Evolutionary conservation across 1,140 invertebrate genomes (phyloP).

Genomic region (Drosophila auraria): DNA sequence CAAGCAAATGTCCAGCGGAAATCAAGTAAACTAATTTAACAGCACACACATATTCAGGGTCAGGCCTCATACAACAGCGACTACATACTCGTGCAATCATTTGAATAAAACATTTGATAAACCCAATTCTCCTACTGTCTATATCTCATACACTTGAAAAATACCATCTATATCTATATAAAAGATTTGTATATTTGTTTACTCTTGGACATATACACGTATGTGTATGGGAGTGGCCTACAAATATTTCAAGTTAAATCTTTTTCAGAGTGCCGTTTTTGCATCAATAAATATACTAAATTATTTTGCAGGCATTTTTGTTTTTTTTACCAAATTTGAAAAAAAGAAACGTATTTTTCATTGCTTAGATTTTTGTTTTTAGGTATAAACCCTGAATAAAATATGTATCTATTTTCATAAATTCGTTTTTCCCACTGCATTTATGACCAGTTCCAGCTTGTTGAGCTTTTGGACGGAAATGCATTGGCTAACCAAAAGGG

Average conservation of each 20-base stretch:
- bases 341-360: too few species aligned
- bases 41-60: conserved; percentile 2
- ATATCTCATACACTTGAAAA: background rate
- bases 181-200: background rate
- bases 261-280: too few species aligned
- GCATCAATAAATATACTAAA: too few species aligned
- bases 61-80: background rate
- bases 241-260: too few species aligned
- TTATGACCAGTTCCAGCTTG: conserved; percentile 31
- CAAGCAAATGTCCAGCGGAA: conserved; percentile 43
- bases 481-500: conserved; percentile 52
- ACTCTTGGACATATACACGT: too few species aligned
- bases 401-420: background rate
- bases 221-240: too few species aligned
- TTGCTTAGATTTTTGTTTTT: too few species aligned
- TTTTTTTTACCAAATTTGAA: too few species aligned
- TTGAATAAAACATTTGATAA: conserved; percentile 48
- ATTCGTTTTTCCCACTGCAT: conserved; percentile 1
- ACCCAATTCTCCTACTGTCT: background rate
- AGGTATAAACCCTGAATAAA: background rate
- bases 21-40: conserved; percentile 62
- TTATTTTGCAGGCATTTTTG: too few species aligned
- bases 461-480: conserved; percentile 55
- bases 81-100: conserved; percentile 28
- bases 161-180: too few species aligned